Evolutionary conservation across 2,888 invertebrate species (phyloP), one percentile per base, ranked within the genome.

Genomic region (Pterostichus madidus): DNA sequence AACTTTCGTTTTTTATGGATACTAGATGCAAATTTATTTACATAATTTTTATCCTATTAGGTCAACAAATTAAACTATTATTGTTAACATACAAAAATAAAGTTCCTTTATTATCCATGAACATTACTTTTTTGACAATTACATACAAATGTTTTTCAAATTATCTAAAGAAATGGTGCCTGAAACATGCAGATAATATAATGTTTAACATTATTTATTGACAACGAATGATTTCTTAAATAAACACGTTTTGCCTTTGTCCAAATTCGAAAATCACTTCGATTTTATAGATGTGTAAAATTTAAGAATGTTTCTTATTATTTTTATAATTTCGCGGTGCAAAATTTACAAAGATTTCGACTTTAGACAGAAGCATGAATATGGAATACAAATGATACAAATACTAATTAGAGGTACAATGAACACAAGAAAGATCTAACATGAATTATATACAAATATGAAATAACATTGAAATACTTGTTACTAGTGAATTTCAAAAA

Each of bases 11-110:
- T 24, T 24, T 24, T 24, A 24, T 24, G 24, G 24, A 24, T 24
- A 24, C 3, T 3, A 24, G 3, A 24, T 24, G 2, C 3, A 24
- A 24, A 24, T 2, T 24, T 24, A 24, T 24, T 24, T 24, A 1
- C 39, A 39, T 1, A 39, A 0, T 39, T 39, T 39, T 39, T 39
- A 8, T 39, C 5, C 6, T 5, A 39, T 35, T 39, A 8, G 39
- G 39, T 8, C 6, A 39, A 8, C 5, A 39, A 39, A 39, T 59
- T 11, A 10, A 59, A 59, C 31, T 31, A 64, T 64, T 11, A 64
- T 64, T 64, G 35, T 80, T 80, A 80, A 80, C 73, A 80, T 80
- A 80, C 73, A 80, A 80, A 80, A 80, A 80, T 80, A 80, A 80
- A 80, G 80, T 80, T 56, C 71, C 56, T 80, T 80, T 80, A 80